Evolutionary conservation across 1,140 invertebrate genomes (phyloP).

Genomic region (Lordiphosa mommai): DNA sequence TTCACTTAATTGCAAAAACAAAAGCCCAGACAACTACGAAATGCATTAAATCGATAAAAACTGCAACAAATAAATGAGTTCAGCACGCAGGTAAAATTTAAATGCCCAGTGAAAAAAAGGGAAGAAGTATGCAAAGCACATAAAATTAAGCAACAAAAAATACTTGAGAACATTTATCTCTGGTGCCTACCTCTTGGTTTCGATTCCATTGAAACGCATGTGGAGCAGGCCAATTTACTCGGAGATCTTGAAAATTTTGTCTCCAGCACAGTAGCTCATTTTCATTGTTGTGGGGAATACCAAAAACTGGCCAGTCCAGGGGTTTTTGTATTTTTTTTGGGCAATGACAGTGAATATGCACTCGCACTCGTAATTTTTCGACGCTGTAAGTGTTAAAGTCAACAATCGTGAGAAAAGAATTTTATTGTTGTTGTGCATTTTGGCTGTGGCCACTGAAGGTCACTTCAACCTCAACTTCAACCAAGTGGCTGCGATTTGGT

Average conservation of each 20-base stretch:
- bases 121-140: conserved; percentile 68
- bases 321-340: conserved; percentile 13
- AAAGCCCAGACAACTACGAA: conserved; percentile 49
- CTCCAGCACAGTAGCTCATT: conserved; percentile 60
- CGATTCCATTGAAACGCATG: conserved; percentile 61
- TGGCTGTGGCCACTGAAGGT: conserved; percentile 59
- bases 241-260: conserved; percentile 52
- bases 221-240: conserved; percentile 31
- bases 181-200: conserved; percentile 29
- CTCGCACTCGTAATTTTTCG: conserved; percentile 40
- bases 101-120: conserved; percentile 28
- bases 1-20: conserved; percentile 71
- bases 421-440: conserved; percentile 68
- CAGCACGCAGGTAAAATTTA: conserved; percentile 70
- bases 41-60: conserved; percentile 73
- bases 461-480: conserved; percentile 44
- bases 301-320: background rate
- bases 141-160: conserved; percentile 60
- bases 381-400: conserved; percentile 74
- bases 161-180: conserved; percentile 61
- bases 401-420: conserved; percentile 78
- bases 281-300: conserved; percentile 30
- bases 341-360: conserved; percentile 49
- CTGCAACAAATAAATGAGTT: conserved; percentile 65
- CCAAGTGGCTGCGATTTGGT: conserved; percentile 57